Conservation (phyloP, 2,113 vertebrate species). For the Oreochromis aureus region DNA sequence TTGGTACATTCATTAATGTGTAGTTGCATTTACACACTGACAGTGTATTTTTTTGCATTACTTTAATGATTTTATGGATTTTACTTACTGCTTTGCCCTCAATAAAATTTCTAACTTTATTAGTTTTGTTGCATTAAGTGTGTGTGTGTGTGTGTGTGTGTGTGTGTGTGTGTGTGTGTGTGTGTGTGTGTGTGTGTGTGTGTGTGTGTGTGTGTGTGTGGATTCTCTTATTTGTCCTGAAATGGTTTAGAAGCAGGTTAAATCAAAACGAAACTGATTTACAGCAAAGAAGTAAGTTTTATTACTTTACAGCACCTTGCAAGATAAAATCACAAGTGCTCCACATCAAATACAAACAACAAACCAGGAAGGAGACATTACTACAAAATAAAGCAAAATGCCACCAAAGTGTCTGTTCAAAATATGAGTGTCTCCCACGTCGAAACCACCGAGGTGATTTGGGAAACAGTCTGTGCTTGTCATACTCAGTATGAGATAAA, state of each 20-base stretch:
- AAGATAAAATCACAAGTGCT: neutral
- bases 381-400: neutral
- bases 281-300: neutral
- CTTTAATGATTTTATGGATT: neutral
- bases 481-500: neutral
- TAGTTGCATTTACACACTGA: constrained; percentile 12
- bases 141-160: no score
- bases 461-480: neutral
- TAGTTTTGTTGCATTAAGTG: neutral
- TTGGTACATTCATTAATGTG: neutral
- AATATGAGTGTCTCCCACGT: neutral
- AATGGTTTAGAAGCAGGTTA: neutral
- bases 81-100: neutral
- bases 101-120: neutral
- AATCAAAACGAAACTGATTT: neutral
- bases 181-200: no score
- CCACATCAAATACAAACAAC: neutral
- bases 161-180: no score
- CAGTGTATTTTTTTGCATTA: neutral
- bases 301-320: neutral
- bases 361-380: neutral
- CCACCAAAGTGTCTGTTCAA: neutral
- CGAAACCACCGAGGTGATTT: neutral
- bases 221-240: neutral
- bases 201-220: no score